Evolutionary conservation across 2,888 invertebrate genomes (phyloP), one percentile per base, ranked within the genome.

Genomic region (Sepioteuthis lessoniana): DNA sequence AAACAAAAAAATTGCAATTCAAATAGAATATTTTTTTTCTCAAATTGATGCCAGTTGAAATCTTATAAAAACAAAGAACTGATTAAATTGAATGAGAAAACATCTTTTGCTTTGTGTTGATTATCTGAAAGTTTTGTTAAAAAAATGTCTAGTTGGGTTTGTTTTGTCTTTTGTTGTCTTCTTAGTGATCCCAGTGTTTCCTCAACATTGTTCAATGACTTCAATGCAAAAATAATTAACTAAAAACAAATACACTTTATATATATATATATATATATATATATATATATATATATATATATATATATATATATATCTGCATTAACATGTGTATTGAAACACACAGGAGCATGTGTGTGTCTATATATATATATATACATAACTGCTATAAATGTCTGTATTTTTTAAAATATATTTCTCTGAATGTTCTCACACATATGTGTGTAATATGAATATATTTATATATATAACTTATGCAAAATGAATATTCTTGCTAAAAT

Each of bases 121-220:
- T 76, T 76, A 3, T 42, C 42, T 76, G 10, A 16, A n/a, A 76
- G n/a, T 7, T 76, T 25, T 25, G 21, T 25, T 91, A 31, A 37
- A 38, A 93, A 76, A 31, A 90, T 38, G 90, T 60, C 55, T 90
- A 31, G 42, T 90, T 47, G 31, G 4, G 91, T 91, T 37, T 46
- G 91, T 91, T 46, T 91, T 91, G 47, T 91, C 42, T 13, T 47
- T 91, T 46, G 91, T 47, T 91, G 91, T 47, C 47, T 91, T 91
- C n/a, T 42, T 91, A 46, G 91, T 38, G 19, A 46, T 31, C 38
- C n/a, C n/a, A 37, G 42, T 91, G 42, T 47, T 46, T 38, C 91
- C n/a, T 38, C 91, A 31, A 91, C 31, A 31, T 38, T n/a, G 38
- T 42, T 91, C 91, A 91, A 38, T 91, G 91, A 42, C 2, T 76